These are phyloP conservation scores for Philereme transversata DNA, from an alignment of 2,888 invertebrate species.

Conservation along the genomic window DNA sequence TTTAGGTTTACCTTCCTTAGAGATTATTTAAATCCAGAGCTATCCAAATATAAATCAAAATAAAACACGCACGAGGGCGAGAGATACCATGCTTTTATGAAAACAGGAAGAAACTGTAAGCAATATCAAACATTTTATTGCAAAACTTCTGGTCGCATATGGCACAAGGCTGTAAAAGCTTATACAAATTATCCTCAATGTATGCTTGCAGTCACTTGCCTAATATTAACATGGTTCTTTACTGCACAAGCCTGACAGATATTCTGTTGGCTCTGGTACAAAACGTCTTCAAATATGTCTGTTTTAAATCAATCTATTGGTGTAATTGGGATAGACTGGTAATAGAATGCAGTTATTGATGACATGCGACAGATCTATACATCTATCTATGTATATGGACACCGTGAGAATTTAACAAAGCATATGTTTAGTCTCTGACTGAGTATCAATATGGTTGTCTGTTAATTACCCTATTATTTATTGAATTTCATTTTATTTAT, in stretches of 20 bases:
- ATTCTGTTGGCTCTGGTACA: constrained; percentile 36
- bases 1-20: not conserved
- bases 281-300: constrained; percentile 32
- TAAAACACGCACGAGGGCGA: constrained; percentile 4
- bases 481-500: too few relatives aligned
- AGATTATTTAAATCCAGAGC: constrained; percentile 9
- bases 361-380: constrained; percentile 11
- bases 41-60: constrained; percentile 12
- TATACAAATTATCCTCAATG: constrained; percentile 40
- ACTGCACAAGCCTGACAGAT: constrained; percentile 31
- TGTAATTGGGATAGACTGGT: constrained; percentile 19
- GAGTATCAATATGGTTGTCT: too few relatives aligned
- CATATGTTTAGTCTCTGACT: not conserved
- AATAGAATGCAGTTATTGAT: constrained; percentile 28
- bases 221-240: constrained; percentile 38
- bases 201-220: constrained; percentile 37
- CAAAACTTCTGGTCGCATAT: constrained; percentile 41
- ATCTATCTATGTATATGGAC: too few relatives aligned
- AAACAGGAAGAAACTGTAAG: constrained; percentile 32
- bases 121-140: constrained; percentile 40
- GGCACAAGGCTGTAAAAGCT: constrained; percentile 35
- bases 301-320: constrained; percentile 37
- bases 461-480: too few relatives aligned
- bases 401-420: not conserved
- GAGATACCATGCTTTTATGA: constrained; percentile 22